Conservation (phyloP, 2,797 vertebrate genomes). For the Anniella stebbinsi region DNA sequence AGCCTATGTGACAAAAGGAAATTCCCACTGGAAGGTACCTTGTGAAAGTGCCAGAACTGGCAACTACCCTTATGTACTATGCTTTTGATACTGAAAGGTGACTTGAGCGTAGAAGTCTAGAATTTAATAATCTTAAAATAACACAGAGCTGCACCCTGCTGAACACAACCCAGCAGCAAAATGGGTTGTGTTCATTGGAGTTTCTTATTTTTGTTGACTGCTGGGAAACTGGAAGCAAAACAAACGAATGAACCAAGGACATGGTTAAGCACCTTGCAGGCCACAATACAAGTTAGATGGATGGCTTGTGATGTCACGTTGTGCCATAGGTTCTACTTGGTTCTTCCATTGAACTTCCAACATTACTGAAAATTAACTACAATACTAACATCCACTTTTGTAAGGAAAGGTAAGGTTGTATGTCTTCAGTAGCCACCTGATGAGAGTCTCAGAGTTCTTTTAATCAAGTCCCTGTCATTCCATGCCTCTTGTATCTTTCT, state of each 20-base stretch:
- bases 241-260: background rate
- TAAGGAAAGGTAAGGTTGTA: slow-evolving; percentile 12
- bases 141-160: background rate
- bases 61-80: background rate
- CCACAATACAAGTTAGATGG: background rate
- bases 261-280: background rate
- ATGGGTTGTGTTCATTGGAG: background rate
- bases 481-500: background rate
- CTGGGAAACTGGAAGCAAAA: background rate
- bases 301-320: background rate
- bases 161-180: background rate
- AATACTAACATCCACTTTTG: background rate
- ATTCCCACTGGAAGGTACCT: background rate
- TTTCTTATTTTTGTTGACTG: background rate
- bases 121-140: background rate
- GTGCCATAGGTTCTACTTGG: background rate
- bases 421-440: background rate
- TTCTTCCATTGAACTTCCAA: background rate
- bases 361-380: slow-evolving; percentile 3
- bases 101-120: background rate
- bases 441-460: too few relatives aligned
- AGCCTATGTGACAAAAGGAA: background rate
- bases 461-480: background rate
- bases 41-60: background rate
- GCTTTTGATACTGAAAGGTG: slow-evolving; percentile 11